Evolutionary conservation across 2,888 invertebrate species (phyloP), one percentile per base, ranked within the genome.

Genomic region (Dryococelus australis): DNA sequence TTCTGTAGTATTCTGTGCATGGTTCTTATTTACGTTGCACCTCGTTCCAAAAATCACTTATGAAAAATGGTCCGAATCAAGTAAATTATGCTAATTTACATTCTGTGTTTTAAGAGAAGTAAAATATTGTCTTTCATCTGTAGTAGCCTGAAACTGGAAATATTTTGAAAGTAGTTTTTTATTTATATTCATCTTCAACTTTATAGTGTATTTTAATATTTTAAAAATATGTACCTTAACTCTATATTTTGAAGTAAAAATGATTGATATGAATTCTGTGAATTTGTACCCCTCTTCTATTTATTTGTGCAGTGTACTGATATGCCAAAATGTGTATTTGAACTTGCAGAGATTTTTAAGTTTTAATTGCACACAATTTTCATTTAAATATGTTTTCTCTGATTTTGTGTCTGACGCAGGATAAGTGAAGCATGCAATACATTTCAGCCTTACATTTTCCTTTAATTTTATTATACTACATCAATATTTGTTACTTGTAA

Each of bases 1-100:
- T 65, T 65, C 65, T 65, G 65, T 65, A 65, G 65, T 65, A 24
- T 65, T n/a, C 65, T n/a, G 65, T 65, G 65, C 65, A 65, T 65
- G 65, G 65, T n/a, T 65, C 65, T 65, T 65, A 20, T 65, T 65
- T 65, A 65, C 65, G 24, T 24, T 65, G 65, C 65, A 65, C 65
- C 65, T 16, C n/a, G 65, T 65, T 65, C 16, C 10, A 65, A 65
- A 47, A 24, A 65, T n/a, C 65, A 65, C 65, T 65, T 20, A n/a
- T 10, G n/a, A 65, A 65, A 65, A 65, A 65, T 16, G 16, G 65
- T 51, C 4, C 8, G 51, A 51, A n/a, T 24, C 20, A n/a, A 9
- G 65, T 20, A 65, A 65, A 9, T 65, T 65, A n/a, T 65, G 65
- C 65, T 65, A 65, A 65, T 65, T 9, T n/a, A 20, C 24, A 65